These are phyloP conservation scores for Hirtodrosophila alboralis DNA, from an alignment of 2,888 invertebrate genomes.

Conservation along the genomic window DNA sequence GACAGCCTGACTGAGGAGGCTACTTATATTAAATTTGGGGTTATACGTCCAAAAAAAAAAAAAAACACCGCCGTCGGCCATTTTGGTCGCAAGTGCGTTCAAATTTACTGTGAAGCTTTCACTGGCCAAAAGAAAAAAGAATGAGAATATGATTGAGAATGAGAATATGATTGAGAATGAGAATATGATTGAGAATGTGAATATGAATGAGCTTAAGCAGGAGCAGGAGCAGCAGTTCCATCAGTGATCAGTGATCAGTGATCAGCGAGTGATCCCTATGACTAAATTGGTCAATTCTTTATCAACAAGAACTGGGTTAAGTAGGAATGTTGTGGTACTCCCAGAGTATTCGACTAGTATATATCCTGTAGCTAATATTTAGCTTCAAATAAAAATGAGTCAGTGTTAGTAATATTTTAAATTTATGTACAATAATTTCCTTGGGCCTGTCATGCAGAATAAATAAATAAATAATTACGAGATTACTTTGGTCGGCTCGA, in stretches of 20 bases:
- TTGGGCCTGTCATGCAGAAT: too few relatives aligned
- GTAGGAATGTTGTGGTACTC: too few relatives aligned
- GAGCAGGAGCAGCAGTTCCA: constrained; percentile 9
- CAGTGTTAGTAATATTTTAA: too few relatives aligned
- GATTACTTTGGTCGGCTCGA: too few relatives aligned
- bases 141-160: background rate
- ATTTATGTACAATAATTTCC: too few relatives aligned
- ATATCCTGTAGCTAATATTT: too few relatives aligned
- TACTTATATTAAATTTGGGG: constrained; percentile 57
- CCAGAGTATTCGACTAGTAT: too few relatives aligned
- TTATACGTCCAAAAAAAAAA: constrained; percentile 32
- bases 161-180: constrained; percentile 12
- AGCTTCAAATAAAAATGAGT: too few relatives aligned
- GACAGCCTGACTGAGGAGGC: too few relatives aligned
- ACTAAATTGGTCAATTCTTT: constrained; percentile 24
- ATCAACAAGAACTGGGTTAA: constrained; percentile 29
- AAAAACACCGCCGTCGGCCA: constrained; percentile 66
- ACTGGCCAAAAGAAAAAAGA: constrained; percentile 37
- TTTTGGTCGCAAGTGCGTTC: constrained; percentile 65
- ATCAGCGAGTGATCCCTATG: constrained; percentile 25
- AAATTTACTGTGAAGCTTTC: constrained; percentile 76
- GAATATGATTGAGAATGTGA: constrained; percentile 26
- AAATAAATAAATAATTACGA: too few relatives aligned
- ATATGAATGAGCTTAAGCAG: constrained; percentile 7
- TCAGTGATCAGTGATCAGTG: constrained; percentile 29